Base-by-base conservation (phyloP, 2,113 vertebrate genomes). In the Pterocles gutturalis region DNA sequence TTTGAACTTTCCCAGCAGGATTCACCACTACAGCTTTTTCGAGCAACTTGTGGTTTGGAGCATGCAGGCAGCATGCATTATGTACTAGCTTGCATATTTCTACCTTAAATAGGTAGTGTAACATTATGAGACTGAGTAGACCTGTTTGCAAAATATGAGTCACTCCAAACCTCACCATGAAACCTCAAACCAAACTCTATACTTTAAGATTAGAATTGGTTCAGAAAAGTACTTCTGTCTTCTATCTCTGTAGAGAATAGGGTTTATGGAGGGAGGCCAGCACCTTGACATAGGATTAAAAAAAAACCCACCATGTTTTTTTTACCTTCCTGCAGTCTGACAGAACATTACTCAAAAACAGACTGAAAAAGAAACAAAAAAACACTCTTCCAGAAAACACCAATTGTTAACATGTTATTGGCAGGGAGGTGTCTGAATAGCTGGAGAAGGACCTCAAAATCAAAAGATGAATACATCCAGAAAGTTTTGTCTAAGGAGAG, bases 31-130 rank as follows among this genome's bases (percentile, higher is more conserved):
- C 21, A 82, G 84, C 61, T 96, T 95, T 97, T 93, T 89, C 92
- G 95, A 97, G 90, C 91, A 93, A 75, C 92, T 97, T 98, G 96
- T 98, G 97, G 97, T 98, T 98, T 97, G 92, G 94, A 97, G 87
- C 85, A 36, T 55, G 85, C 90, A 87, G 89, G 88, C 77, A 55
- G 73, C 83, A 89, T 94, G 94, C 93, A 97, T 97, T 97, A 95
- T 97, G 93, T 53, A 92, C 95, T 65, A 95, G 93, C 92, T 95
- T 92, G 94, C 85, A 79, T 96, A 28, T 96, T 97, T 96, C 92
- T 95, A 96, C 95, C 96, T 97, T 96, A 95, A 97, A 94, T 92
- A 94, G 87, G 95, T 96, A 94, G 94, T 93, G 94, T 92, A 96
- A 87, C 77, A 85, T 90, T 72, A 65, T 92, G 83, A 91, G 95